Evolutionary conservation across 2,888 invertebrate genomes (phyloP).

Genomic region (Parapristionchus giblindavisi): DNA sequence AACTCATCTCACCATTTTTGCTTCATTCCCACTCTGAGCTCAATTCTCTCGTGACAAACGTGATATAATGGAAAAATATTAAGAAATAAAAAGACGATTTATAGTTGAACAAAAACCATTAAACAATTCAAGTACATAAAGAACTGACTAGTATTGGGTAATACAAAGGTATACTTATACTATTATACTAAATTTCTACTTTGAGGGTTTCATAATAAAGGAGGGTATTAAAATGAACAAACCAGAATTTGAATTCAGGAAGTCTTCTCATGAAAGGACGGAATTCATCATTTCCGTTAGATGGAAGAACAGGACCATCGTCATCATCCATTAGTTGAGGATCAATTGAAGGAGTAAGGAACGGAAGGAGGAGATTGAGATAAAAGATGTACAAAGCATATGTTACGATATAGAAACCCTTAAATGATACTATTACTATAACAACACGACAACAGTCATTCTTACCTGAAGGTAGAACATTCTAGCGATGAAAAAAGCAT

Average conservation of each 20-base stretch:
- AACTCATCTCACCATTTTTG: too few relatives aligned
- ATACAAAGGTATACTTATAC: too few relatives aligned
- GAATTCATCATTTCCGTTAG: slow-evolving; percentile 94
- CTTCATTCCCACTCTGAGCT: too few relatives aligned
- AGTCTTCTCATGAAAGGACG: slow-evolving; percentile 93
- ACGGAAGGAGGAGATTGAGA: slow-evolving; percentile 98
- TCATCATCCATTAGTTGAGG: slow-evolving; percentile 79
- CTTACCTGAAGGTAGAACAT: slow-evolving; percentile 65
- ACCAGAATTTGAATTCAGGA: slow-evolving; percentile 94
- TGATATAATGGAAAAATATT: too few relatives aligned
- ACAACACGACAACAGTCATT: too few relatives aligned
- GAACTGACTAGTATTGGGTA: too few relatives aligned
- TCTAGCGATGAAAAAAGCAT: slow-evolving; percentile 60
- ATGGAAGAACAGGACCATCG: slow-evolving; percentile 87
- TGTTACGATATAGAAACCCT: slow-evolving; percentile 99
- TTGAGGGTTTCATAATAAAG: background rate
- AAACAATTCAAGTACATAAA: too few relatives aligned
- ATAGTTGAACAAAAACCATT: too few relatives aligned
- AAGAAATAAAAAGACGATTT: too few relatives aligned
- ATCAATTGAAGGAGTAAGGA: slow-evolving; percentile 99
- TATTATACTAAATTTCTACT: background rate
- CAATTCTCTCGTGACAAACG: too few relatives aligned
- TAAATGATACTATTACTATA: too few relatives aligned
- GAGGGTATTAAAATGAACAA: slow-evolving; percentile 13
- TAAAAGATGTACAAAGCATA: slow-evolving; percentile 99